phyloP scores from a whole-genome alignment of 2,113 vertebrate species.

The Sebastes schlegelii region DNA sequence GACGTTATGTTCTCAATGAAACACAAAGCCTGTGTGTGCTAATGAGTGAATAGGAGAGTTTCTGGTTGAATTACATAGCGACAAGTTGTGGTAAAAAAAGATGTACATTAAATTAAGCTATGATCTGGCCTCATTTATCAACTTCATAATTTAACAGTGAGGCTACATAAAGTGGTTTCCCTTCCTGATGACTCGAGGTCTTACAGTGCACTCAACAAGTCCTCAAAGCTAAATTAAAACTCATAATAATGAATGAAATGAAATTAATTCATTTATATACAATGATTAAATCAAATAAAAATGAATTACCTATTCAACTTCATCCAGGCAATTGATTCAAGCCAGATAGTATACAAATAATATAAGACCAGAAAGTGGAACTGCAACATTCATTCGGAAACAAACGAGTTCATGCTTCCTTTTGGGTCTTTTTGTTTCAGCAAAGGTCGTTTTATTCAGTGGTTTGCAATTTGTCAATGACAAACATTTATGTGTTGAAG shows the following conservation, averaged over 20 bases:
- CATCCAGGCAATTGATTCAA: too few relatives aligned
- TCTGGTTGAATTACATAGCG: background rate
- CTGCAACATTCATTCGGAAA: too few relatives aligned
- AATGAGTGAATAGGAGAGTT: background rate
- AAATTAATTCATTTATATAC: too few relatives aligned
- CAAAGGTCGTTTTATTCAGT: background rate
- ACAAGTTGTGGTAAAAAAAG: background rate
- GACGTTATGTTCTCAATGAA: background rate
- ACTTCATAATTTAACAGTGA: background rate
- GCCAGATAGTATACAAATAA: too few relatives aligned
- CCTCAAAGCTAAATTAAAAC: too few relatives aligned
- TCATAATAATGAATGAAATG: too few relatives aligned
- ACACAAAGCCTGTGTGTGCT: background rate
- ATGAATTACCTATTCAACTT: too few relatives aligned
- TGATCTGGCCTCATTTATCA: background rate
- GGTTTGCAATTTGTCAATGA: background rate
- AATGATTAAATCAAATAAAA: too few relatives aligned
- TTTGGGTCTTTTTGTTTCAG: background rate
- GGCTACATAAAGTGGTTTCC: background rate
- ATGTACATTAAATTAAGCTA: background rate
- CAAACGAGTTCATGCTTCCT: background rate
- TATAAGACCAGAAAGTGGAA: too few relatives aligned
- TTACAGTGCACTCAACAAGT: too few relatives aligned
- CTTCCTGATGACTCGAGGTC: too few relatives aligned
- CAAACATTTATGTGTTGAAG: background rate